These are phyloP conservation scores for Lipotes vexillifer DNA, from an alignment of 2,113 vertebrate species.

Conservation along the genomic window DNA sequence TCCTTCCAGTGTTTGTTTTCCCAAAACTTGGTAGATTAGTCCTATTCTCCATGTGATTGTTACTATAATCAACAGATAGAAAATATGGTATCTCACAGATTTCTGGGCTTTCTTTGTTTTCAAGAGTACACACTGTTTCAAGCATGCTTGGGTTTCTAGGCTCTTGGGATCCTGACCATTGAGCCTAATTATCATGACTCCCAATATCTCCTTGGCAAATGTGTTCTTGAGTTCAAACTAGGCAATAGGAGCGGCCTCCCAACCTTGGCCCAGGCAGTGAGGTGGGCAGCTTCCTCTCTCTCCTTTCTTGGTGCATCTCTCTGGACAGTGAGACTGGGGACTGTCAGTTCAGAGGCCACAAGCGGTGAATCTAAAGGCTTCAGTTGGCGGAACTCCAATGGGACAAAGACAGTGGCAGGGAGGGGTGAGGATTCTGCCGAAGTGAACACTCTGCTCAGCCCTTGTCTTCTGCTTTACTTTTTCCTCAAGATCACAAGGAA, in stretches of 20 bases:
- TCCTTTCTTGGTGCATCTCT: not conserved
- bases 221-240: not conserved
- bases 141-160: not conserved
- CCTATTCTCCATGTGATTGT: not conserved
- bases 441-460: not conserved
- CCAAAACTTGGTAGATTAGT: not conserved
- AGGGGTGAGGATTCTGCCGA: not conserved
- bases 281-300: no score
- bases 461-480: not conserved
- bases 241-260: not conserved
- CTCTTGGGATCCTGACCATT: not conserved
- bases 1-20: not conserved
- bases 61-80: not conserved
- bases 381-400: accelerated
- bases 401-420: not conserved
- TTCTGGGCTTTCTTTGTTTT: not conserved
- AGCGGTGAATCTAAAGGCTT: not conserved
- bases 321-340: not conserved
- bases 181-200: not conserved
- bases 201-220: not conserved
- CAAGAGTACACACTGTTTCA: not conserved
- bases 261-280: not conserved
- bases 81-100: not conserved
- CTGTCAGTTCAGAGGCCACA: not conserved
- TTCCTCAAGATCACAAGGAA: not conserved